Percentiles rank a stretch among this genome's conserved stretches.
These are phyloP conservation scores for Ophraella communa DNA, from an alignment of 2,888 invertebrate species.

Conservation along the genomic window DNA sequence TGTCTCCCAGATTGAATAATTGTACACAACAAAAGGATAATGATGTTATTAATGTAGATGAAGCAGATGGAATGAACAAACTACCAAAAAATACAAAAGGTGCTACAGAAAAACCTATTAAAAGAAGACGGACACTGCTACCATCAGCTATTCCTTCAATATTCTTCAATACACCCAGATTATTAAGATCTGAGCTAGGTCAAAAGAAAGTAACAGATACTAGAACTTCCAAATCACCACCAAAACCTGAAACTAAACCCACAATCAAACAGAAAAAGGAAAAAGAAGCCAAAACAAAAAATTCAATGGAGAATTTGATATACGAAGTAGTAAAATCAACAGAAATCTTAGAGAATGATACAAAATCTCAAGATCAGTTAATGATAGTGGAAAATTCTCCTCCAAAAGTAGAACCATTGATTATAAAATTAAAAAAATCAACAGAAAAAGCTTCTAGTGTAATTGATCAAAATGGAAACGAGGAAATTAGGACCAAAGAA, in stretches of 20 bases:
- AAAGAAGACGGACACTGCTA: constrained; percentile 25
- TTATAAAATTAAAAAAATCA: constrained; percentile 22
- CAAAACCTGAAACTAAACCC: constrained; percentile 1
- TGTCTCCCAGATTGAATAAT: constrained; percentile 7
- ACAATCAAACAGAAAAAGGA: constrained; percentile 11
- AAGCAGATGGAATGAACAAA: background rate
- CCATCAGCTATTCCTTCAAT: constrained; percentile 33
- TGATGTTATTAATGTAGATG: background rate
- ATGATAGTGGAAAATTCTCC: constrained; percentile 21
- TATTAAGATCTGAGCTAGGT: constrained; percentile 32
- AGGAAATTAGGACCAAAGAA: background rate
- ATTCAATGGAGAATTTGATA: constrained; percentile 24
- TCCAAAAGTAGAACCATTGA: constrained; percentile 31
- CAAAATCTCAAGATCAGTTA: constrained; percentile 10
- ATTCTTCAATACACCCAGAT: constrained; percentile 35
- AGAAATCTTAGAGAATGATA: background rate
- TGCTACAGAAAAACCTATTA: constrained; percentile 31
- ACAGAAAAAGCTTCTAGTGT: background rate
- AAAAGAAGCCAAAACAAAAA: background rate
- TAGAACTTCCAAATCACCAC: background rate
- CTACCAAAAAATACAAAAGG: background rate
- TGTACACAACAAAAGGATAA: background rate
- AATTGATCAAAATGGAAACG: background rate
- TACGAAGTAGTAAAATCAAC: constrained; percentile 27
- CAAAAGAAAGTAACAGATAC: constrained; percentile 20